Evolutionary conservation across 1,140 invertebrate genomes (phyloP), one percentile per base, ranked within the genome.

Genomic region (Dendrolimus kikuchii): DNA sequence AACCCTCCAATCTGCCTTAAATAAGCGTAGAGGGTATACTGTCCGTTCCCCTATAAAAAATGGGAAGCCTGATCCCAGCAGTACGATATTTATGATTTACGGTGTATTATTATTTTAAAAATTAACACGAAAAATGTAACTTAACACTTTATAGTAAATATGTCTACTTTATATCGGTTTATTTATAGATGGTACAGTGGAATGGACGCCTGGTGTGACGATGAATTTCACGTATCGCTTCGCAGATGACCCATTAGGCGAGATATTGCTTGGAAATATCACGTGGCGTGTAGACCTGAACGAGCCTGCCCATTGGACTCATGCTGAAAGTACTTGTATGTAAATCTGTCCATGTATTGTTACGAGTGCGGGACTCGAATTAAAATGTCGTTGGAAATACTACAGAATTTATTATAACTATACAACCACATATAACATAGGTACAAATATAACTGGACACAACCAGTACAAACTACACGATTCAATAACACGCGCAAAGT

Each of bases 221-320:
- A 95, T 96, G 94, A 94, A 95, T 74, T 95, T 96, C 72, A 95
- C 93, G 5, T 96, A 95, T 68, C 93, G 92, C 51, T 96, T 93
- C 66, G 92, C 91, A 0, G 93, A 95, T 69, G 94, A 96, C 83
- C 95, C 95, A 0, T 78, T 93, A 5, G 92, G 93, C 37, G 94
- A 96, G 73, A 90, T 90, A 55, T 89, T 96, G 5, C 81, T 91
- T 7, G 95, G 95, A 1, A 96, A 95, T 71, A 95, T 96, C 51
- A 96, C 95, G 0, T 96, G 94, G 94, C 89, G 90, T 58, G 92
- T 96, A 55, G 90, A 93, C 56, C 81, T 91, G 36, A 89, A 88
- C 7, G 81, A 90, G 51, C 93, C 93, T 0, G 93, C 93, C 0
- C 95, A 96, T 73, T 96, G 95, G 95, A 89, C 93, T 6, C 95